These are phyloP conservation scores for Pseudomyrmex gracilis DNA, from an alignment of 1,140 invertebrate genomes.

Conservation along the genomic window DNA sequence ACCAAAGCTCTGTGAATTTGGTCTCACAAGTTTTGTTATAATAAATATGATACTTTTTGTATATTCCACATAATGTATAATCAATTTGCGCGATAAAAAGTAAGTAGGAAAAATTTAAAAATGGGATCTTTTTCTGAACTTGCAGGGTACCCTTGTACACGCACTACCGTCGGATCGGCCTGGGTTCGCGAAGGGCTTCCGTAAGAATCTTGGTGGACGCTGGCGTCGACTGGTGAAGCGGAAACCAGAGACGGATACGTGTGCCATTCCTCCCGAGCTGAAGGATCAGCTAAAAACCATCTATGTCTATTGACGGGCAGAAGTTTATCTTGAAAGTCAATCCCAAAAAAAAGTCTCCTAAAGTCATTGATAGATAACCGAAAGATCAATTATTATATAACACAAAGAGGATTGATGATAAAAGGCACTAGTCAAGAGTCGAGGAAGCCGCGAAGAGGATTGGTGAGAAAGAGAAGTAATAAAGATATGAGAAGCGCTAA, in stretches of 20 bases:
- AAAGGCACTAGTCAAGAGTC: too few relatives aligned
- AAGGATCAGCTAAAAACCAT: constrained; percentile 95
- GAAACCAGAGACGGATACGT: constrained; percentile 92
- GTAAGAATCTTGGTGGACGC: constrained; percentile 92
- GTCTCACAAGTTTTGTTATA: background rate
- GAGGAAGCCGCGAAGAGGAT: background rate
- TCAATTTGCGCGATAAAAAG: background rate
- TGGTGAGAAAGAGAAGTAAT: background rate
- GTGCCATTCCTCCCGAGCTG: constrained; percentile 93
- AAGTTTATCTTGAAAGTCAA: constrained; percentile 6
- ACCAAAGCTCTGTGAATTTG: too few relatives aligned
- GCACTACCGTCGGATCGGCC: constrained; percentile 89
- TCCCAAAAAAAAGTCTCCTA: constrained; percentile 68
- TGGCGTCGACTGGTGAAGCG: constrained; percentile 93
- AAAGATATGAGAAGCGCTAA: background rate
- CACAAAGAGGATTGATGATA: too few relatives aligned
- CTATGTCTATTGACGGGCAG: constrained; percentile 91
- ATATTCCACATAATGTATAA: background rate
- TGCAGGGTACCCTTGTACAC: constrained; percentile 92
- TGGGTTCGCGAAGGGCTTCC: constrained; percentile 91
- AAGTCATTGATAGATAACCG: constrained; percentile 31
- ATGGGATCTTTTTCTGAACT: constrained; percentile 69
- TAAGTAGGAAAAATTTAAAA: background rate
- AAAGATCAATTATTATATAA: constrained; percentile 23
- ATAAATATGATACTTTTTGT: background rate